Conservation (phyloP, 2,797 vertebrate genomes). For the Miichthys miiuy region DNA sequence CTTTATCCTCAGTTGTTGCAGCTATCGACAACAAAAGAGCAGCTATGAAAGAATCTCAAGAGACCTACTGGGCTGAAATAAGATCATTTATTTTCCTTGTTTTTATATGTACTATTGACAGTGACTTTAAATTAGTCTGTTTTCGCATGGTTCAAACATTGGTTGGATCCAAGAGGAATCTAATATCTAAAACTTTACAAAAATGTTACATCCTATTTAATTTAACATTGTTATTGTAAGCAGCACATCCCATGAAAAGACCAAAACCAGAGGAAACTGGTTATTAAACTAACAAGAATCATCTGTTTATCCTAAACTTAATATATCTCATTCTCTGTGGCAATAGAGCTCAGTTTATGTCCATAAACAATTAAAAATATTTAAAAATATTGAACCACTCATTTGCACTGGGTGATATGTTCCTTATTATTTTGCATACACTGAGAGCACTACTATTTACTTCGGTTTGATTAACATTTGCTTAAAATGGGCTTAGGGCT, state of each 20-base stretch:
- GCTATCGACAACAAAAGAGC: slow-evolving; percentile 27
- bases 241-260: not conserved
- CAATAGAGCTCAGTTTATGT: not conserved
- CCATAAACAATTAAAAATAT: not conserved
- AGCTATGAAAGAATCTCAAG: slow-evolving; percentile 10
- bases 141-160: not conserved
- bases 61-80: slow-evolving; percentile 7
- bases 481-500: not conserved
- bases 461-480: not conserved
- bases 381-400: too few species aligned
- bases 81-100: not conserved
- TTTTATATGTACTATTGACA: not conserved
- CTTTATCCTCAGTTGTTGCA: slow-evolving; percentile 41
- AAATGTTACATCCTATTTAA: not conserved
- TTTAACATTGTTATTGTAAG: not conserved
- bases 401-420: not conserved
- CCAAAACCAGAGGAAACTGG: not conserved
- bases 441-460: not conserved
- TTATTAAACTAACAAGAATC: not conserved
- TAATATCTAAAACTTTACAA: not conserved
- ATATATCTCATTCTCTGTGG: not conserved
- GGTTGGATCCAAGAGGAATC: not conserved
- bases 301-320: not conserved
- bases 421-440: not conserved
- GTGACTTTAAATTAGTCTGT: not conserved